Evolutionary conservation across 2,888 invertebrate genomes (phyloP), one percentile per base, ranked within the genome.

Genomic region (Thysanoteuthis rhombus): DNA sequence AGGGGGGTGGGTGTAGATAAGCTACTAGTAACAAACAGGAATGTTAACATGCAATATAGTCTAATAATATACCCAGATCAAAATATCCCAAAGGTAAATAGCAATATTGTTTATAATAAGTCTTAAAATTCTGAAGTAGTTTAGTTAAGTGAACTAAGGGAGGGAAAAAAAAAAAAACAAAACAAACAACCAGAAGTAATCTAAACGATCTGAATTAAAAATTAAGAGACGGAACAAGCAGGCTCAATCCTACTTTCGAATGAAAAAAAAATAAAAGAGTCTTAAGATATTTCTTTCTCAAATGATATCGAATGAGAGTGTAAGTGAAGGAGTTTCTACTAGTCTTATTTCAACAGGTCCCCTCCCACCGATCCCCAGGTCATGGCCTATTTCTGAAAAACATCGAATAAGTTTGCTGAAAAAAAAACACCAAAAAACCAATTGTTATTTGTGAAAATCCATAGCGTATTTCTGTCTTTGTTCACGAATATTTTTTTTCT

Each of bases 401-500:
- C 32, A 28, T 58, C 32, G 6, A 58, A 58, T n/a, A 75, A 75
- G n/a, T 10, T n/a, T n/a, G 19, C 12, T n/a, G 16, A 75, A 36
- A 75, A 75, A 36, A 75, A n/a, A 75, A 58, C 28, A n/a, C n/a
- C n/a, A n/a, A n/a, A n/a, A n/a, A n/a, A n/a, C n/a, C 4, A 75
- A 75, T 12, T 12, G 75, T 92, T 45, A 92, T 42, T 92, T 92
- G 16, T 92, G 92, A 32, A 92, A 45, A 45, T 92, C 92, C 92
- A 92, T 92, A 22, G 92, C 40, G 32, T 42, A 92, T 92, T 92
- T 92, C 32, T 92, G 92, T 19, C 32, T 92, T 22, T 92, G 92
- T 92, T 92, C 92, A n/a, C 42, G 91, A 91, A 92, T 92, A 40
- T 32, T 92, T 92, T 92, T 92, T 93, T 94, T 94, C 90, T 94